These are phyloP conservation scores for Tachysurus fulvidraco DNA, from an alignment of 2,113 vertebrate genomes.

Conservation along the genomic window DNA sequence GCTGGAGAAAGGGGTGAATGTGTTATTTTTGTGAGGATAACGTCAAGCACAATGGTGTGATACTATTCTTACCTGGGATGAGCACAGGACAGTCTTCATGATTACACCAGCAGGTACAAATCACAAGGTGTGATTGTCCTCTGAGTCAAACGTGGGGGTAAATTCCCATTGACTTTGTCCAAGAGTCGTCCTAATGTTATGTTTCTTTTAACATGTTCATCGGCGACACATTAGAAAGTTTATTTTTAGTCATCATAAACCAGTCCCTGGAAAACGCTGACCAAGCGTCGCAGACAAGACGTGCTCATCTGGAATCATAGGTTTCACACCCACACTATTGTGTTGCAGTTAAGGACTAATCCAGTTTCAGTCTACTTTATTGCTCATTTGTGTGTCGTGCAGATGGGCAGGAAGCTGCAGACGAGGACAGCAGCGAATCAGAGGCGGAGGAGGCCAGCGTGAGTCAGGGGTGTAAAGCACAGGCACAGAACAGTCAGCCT, in stretches of 20 bases:
- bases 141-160: neutral
- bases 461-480: constrained; percentile 75
- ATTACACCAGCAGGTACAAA: neutral
- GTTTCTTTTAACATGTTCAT: neutral
- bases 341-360: neutral
- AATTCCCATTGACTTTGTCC: neutral
- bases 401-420: constrained; percentile 82
- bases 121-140: neutral
- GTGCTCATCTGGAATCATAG: neutral
- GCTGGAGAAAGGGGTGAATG: neutral
- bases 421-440: constrained; percentile 96
- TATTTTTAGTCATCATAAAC: too few relatives aligned
- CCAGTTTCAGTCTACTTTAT: neutral
- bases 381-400: constrained; percentile 32
- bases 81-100: neutral
- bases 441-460: constrained; percentile 85
- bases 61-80: neutral
- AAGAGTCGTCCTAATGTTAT: neutral
- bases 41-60: neutral
- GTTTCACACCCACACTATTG: neutral
- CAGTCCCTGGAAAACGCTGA: neutral
- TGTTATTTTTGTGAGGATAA: neutral
- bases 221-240: neutral
- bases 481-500: constrained; percentile 74
- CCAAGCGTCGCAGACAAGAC: neutral